Conservation (phyloP, 35 echinoderm and acorn worm genomes). For the Anneissia japonica region DNA sequence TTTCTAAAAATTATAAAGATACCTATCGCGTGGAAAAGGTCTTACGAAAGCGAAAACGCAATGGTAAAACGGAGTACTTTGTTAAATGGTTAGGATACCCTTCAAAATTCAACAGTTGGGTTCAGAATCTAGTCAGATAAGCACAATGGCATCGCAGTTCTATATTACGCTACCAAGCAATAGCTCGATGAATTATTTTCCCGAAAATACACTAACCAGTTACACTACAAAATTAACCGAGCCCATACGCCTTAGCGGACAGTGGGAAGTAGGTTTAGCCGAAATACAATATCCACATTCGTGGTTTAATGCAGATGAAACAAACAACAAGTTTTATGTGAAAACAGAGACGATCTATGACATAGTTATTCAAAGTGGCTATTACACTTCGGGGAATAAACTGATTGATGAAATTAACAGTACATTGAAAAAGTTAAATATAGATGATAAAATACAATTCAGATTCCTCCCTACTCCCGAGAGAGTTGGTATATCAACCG, state of each 20-base stretch:
- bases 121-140: not conserved
- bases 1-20: not conserved
- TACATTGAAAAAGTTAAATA: not conserved
- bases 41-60: slow-evolving; percentile 12
- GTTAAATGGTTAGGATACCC: slow-evolving; percentile 76
- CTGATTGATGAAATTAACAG: not conserved
- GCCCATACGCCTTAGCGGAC: slow-evolving; percentile 10
- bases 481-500: not conserved
- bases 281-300: slow-evolving; percentile 36
- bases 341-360: not conserved
- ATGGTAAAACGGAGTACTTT: slow-evolving; percentile 56
- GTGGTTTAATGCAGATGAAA: slow-evolving; percentile 32
- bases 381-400: slow-evolving; percentile 20
- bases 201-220: slow-evolving; percentile 36
- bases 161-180: slow-evolving; percentile 37
- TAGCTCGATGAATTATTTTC: slow-evolving; percentile 31
- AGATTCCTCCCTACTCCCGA: not conserved
- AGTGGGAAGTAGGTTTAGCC: slow-evolving; percentile 30
- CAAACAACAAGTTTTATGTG: slow-evolving; percentile 24
- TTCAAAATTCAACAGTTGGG: slow-evolving; percentile 67
- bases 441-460: not conserved
- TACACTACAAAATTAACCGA: slow-evolving; percentile 40
- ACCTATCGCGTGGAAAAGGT: slow-evolving; percentile 66
- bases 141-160: slow-evolving; percentile 53
- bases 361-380: slow-evolving; percentile 6